Evolutionary conservation across 2,113 vertebrate genomes (phyloP), one percentile per base, ranked within the genome.

Genomic region (Oriolus oriolus): DNA sequence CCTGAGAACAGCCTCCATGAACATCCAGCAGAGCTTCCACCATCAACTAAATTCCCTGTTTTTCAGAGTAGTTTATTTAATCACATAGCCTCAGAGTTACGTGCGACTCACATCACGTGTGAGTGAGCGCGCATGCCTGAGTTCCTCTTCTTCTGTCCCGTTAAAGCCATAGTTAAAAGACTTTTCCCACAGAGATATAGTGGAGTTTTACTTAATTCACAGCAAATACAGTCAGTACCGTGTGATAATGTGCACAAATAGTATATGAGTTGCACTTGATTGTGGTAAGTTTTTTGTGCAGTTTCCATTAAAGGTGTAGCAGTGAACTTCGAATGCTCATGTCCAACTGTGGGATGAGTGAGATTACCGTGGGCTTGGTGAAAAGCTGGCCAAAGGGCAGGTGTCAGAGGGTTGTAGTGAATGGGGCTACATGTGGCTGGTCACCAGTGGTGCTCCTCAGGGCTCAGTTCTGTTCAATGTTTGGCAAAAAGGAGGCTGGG

Each of bases 91-190:
- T 59, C 47, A 10, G 44, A 30, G 59, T 60, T 41, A 30, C 2
- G 27, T 13, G 31, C 63, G 75, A 83, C 57, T 92, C 13, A 1
- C 9, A 23, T 33, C 28, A 64, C 4, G 3, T 39, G 27, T 60
- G 42, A 64, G 71, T 10, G 45, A 93, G 68, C 3, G 1, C 20
- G 7, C 0, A 2, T 50, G 52, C 1, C 0, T 4, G 30, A 64
- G 13, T 49, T 57, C 56, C 49, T 80, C 53, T 57, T 63, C 54
- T 64, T 69, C 42, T 47, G 31, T 57, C n/a, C 61, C 1, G 0
- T 59, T 93, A 89, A 83, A 76, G 31, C 13, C 69, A 9, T 10
- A 33, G 59, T 35, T 86, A 56, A 68, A 76, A 87, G 41, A 44
- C 24, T 74, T 65, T 52, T 77, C 50, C 31, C 45, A 44, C 17